phyloP scores from a whole-genome alignment of 1,140 invertebrate species.

The Melitaea cinxia region DNA sequence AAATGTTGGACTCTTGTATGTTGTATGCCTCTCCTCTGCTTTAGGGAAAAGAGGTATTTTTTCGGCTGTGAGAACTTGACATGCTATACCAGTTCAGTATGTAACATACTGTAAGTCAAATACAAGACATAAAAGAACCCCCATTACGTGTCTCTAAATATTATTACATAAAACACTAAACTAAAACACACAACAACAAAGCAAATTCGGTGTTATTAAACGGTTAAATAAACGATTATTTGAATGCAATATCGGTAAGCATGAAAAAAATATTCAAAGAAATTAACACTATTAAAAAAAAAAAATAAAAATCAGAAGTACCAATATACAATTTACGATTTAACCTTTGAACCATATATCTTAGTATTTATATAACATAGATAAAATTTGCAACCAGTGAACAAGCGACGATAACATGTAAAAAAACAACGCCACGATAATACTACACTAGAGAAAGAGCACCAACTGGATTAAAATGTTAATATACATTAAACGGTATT shows the following conservation, averaged over 20 bases:
- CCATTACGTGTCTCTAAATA: constrained; percentile 26
- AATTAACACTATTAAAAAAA: constrained; percentile 5
- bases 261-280: constrained; percentile 5
- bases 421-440: constrained; percentile 28
- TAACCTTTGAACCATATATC: constrained; percentile 36
- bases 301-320: constrained; percentile 14
- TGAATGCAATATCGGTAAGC: constrained; percentile 1
- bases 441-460: constrained; percentile 40
- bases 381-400: constrained; percentile 43
- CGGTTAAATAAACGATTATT: neutral
- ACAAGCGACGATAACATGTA: constrained; percentile 26
- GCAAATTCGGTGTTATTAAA: constrained; percentile 34
- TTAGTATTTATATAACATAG: constrained; percentile 35
- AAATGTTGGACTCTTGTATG: too few relatives aligned
- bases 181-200: constrained; percentile 59
- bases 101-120: neutral
- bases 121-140: constrained; percentile 31
- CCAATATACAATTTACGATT: constrained; percentile 14
- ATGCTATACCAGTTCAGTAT: neutral
- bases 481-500: constrained; percentile 64
- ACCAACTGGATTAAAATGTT: constrained; percentile 26
- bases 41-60: too few relatives aligned
- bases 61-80: too few relatives aligned
- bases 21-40: too few relatives aligned
- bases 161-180: constrained; percentile 60